Base-by-base conservation (phyloP, 37 sponge, comb jelly and placozoan genomes). In the Mnemiopsis leidyi region DNA sequence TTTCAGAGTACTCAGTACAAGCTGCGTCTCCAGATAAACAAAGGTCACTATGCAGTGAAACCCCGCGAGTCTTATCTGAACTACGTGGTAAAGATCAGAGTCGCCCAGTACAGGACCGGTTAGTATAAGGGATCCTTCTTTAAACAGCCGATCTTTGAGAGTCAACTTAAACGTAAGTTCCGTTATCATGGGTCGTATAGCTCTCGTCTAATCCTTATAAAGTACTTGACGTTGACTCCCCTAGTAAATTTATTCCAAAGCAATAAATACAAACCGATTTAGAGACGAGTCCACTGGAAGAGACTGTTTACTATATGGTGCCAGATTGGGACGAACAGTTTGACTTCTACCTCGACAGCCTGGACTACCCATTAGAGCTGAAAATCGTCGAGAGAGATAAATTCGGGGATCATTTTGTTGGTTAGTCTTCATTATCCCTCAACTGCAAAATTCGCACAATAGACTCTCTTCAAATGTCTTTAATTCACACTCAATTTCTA, bases 1-100 rank as follows among this genome's bases (percentile, higher is more conserved):
- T 85, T 85, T 85, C 90, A 85, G 90, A 85, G 90, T 23, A 85
- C 90, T 0, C 90, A 85, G 90, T 85, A 85, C 30, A 85, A 85
- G 61, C 25, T 85, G n/a, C 39, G 90, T 39, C 90, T 85, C 0
- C 61, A 40, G 23, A 85, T 85, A 13, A 21, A 40, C 61, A 85
- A 40, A 39, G 40, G 38, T 61, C 90, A 85, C 24, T 40, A 85
- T 26, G 24, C 90, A 1, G 90, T 33, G 0, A 85, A 85, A 39
- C 90, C 90, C 0, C 40, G 90, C 29, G 90, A 85, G n/a, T 40
- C 90, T 40, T 85, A 32, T 26, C 61, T 85, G 0, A 85, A 85
- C 48, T 85, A 40, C 61, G 13, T 85, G 2, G 90, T 85, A 26
- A 85, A 85, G 35, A 85, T 85, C 24, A 38, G 90, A 25, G 90